phyloP scores from a whole-genome alignment of 2,797 vertebrate species.

The Astyanax mexicanus region DNA sequence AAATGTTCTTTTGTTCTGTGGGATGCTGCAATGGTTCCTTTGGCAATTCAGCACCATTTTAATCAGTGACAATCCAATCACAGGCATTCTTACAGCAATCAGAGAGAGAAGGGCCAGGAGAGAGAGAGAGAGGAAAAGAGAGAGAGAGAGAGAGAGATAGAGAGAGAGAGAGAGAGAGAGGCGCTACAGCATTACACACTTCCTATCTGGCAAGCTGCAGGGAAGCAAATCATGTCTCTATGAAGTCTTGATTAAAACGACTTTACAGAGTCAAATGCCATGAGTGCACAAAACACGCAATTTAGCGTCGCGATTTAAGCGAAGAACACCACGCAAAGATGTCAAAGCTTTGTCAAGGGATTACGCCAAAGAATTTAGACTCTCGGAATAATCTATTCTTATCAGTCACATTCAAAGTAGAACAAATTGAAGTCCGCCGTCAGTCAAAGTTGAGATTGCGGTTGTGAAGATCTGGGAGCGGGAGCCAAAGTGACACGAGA shows the following conservation, averaged over 20 bases:
- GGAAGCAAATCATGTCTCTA: slow-evolving; percentile 72
- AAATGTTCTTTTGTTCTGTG: slow-evolving; percentile 67
- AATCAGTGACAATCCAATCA: slow-evolving; percentile 78
- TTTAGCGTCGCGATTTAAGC: slow-evolving; percentile 58
- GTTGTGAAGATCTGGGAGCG: slow-evolving; percentile 69
- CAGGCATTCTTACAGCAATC: slow-evolving; percentile 73
- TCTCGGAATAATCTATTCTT: slow-evolving; percentile 75
- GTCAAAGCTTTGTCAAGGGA: slow-evolving; percentile 78
- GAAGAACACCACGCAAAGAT: slow-evolving; percentile 63
- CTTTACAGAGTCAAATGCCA: slow-evolving; percentile 70
- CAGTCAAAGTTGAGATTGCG: slow-evolving; percentile 66
- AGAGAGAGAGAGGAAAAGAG: slow-evolving; percentile 12
- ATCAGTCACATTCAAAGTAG: slow-evolving; percentile 76
- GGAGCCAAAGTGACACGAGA: slow-evolving; percentile 65
- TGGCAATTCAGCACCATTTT: slow-evolving; percentile 63
- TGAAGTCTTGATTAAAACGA: slow-evolving; percentile 79
- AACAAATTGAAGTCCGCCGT: slow-evolving; percentile 75
- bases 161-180: slow-evolving; percentile 44
- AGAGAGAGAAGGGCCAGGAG: slow-evolving; percentile 58
- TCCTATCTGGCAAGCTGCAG: slow-evolving; percentile 63
- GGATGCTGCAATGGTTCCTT: slow-evolving; percentile 57
- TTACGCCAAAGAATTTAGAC: slow-evolving; percentile 71
- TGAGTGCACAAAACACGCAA: slow-evolving; percentile 62
- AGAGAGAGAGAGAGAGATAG: slow-evolving; percentile 4
- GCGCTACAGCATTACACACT: slow-evolving; percentile 55